Evolutionary conservation across 2,113 vertebrate species (phyloP).

Genomic region (Entosphenus tridentatus): DNA sequence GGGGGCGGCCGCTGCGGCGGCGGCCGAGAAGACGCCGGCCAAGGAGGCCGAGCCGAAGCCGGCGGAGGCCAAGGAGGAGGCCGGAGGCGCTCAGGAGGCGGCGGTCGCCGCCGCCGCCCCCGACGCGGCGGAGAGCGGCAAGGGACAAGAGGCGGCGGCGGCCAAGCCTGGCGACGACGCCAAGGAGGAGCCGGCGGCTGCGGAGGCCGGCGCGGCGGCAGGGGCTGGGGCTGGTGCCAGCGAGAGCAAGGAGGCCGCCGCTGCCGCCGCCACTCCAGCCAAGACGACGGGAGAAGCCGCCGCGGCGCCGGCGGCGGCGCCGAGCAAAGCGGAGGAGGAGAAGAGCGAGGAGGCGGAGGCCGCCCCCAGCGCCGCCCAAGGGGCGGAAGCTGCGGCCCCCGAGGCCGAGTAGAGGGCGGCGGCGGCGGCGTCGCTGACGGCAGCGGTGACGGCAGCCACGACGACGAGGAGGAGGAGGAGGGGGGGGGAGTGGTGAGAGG

Average conservation of each 20-base stretch:
- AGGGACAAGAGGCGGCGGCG: conserved; percentile 13
- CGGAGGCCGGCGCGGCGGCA: conserved; percentile 25
- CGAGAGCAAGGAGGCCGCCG: conserved; percentile 11
- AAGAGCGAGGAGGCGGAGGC: conserved; percentile 33
- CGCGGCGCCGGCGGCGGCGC: conserved; percentile 12
- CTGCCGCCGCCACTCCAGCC: conserved; percentile 12
- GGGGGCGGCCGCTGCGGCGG: conserved; percentile 15
- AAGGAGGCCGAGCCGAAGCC: conserved; percentile 15
- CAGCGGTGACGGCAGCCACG: background rate
- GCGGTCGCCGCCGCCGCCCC: conserved; percentile 22
- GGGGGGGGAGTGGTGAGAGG: background rate
- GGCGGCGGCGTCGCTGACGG: background rate
- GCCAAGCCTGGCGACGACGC: conserved; percentile 18
- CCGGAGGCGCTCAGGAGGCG: conserved; percentile 21
- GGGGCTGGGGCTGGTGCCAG: conserved; percentile 18
- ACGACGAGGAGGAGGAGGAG: background rate
- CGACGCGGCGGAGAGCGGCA: conserved; percentile 25
- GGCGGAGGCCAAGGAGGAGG: conserved; percentile 26
- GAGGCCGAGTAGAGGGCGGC: background rate
- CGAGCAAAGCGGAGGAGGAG: conserved; percentile 25
- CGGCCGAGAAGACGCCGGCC: conserved; percentile 8
- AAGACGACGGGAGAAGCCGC: conserved; percentile 10
- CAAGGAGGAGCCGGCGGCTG: conserved; percentile 16
- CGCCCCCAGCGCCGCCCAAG: conserved; percentile 7
- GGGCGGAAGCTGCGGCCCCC: conserved; percentile 9